Percentiles rank a stretch among this genome's conserved stretches.
phyloP scores from a whole-genome alignment of 2,113 vertebrate genomes.

The Triplophysa rosa region DNA sequence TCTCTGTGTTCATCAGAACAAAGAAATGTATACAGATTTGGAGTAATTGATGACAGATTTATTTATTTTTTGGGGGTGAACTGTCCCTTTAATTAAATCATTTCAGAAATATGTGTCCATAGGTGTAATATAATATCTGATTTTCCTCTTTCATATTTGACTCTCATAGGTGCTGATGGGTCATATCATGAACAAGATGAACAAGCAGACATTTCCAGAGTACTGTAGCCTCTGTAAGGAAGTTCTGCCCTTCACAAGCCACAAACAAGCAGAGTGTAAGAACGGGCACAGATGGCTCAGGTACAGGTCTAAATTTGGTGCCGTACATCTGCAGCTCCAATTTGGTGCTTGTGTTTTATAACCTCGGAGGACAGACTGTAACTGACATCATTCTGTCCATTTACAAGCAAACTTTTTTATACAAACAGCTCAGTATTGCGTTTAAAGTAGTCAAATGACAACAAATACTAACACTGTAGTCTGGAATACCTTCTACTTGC shows the following conservation, averaged over 20 bases:
- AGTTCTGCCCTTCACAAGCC: constrained; percentile 87
- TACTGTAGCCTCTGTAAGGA: constrained; percentile 91
- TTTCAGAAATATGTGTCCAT: background rate
- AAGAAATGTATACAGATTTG: too few relatives aligned
- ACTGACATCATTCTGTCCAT: background rate
- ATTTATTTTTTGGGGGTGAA: too few relatives aligned
- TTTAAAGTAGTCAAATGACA: too few relatives aligned
- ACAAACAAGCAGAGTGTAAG: constrained; percentile 83
- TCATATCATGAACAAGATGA: constrained; percentile 95
- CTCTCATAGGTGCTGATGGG: constrained; percentile 88
- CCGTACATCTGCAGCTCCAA: background rate
- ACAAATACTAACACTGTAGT: too few relatives aligned
- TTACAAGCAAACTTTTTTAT: background rate
- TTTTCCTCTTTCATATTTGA: constrained; percentile 7
- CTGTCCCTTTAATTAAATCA: too few relatives aligned
- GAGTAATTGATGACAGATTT: too few relatives aligned
- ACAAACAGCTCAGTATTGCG: background rate
- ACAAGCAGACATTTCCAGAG: constrained; percentile 93
- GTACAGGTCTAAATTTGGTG: constrained; percentile 64
- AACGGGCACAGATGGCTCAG: constrained; percentile 96
- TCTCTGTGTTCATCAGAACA: too few relatives aligned
- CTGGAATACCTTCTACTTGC: too few relatives aligned
- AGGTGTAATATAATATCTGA: background rate
- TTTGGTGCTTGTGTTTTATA: background rate
- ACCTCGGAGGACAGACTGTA: background rate